Conservation (phyloP, 2,113 vertebrate genomes). For the Coregonus clupeaformis region DNA sequence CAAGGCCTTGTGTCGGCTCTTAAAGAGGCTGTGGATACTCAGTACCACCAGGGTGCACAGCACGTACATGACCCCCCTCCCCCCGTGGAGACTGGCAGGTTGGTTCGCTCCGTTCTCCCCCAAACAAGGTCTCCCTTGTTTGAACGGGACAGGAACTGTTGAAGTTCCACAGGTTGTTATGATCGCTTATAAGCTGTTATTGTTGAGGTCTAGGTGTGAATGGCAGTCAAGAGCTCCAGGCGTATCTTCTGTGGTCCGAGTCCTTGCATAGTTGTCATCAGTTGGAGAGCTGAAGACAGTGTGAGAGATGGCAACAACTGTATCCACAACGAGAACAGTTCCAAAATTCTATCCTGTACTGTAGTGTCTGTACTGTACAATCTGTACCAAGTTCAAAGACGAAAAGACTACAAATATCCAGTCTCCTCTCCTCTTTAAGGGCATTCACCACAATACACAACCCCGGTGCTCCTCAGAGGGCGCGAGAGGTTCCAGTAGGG, state of each 20-base stretch:
- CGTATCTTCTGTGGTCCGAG: background rate
- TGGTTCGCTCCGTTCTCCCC: background rate
- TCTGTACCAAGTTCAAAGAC: background rate
- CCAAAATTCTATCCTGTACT: background rate
- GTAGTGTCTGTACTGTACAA: background rate
- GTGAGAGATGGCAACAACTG: background rate
- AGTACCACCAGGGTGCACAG: conserved; percentile 70
- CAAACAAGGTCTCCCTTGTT: background rate
- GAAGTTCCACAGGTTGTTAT: background rate
- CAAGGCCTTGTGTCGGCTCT: conserved; percentile 11
- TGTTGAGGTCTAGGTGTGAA: background rate
- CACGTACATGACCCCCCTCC: conserved; percentile 58
- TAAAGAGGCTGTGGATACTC: conserved; percentile 61
- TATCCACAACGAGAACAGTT: background rate
- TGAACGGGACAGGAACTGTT: background rate
- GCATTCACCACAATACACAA: background rate
- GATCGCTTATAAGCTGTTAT: background rate
- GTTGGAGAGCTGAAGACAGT: background rate
- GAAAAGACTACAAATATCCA: too few relatives aligned
- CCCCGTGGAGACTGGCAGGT: background rate
- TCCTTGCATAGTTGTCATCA: background rate
- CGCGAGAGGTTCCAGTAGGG: too few relatives aligned
- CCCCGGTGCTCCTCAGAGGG: background rate
- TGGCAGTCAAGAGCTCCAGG: background rate
- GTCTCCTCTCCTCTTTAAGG: background rate